Evolutionary conservation across 2,888 invertebrate genomes (phyloP).

Genomic region (Rhabditoides inermis): DNA sequence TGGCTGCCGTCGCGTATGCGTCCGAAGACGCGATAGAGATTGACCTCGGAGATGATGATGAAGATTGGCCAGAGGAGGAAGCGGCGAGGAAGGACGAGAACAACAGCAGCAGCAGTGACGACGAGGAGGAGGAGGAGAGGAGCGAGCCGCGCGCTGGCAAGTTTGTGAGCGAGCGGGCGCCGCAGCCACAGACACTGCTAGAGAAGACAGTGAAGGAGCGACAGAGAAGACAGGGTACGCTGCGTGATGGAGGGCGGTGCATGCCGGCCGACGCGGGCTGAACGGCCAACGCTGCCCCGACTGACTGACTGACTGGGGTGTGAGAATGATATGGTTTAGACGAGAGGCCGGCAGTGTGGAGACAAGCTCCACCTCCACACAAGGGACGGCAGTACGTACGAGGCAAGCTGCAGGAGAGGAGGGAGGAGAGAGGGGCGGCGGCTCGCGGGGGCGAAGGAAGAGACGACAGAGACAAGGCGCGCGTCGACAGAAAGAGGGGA

Average conservation of each 20-base stretch:
- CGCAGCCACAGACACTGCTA: neutral
- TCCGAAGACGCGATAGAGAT: neutral
- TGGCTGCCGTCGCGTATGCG: neutral
- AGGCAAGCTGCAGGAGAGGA: no score
- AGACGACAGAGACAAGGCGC: neutral
- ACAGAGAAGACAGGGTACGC: neutral
- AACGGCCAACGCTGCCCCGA: no score
- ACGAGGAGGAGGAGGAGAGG: slow-evolving; percentile 2
- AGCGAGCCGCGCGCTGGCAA: neutral
- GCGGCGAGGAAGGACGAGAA: slow-evolving; percentile 2
- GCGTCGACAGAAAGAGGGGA: neutral
- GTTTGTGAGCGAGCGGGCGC: neutral
- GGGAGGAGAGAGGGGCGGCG: neutral
- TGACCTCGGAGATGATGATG: neutral
- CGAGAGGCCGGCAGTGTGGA: neutral
- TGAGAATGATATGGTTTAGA: no score
- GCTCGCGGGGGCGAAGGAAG: neutral
- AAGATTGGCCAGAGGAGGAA: slow-evolving; percentile 1
- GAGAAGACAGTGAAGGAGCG: neutral
- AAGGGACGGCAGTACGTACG: no score
- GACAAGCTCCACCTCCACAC: neutral
- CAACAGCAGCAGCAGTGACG: slow-evolving; percentile 2
- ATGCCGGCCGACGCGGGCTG: no score
- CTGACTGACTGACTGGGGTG: no score
- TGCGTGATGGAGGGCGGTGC: neutral